Evolutionary conservation across 2,888 invertebrate species (phyloP), one percentile per base, ranked within the genome.

Genomic region (Isoperla grammatica): DNA sequence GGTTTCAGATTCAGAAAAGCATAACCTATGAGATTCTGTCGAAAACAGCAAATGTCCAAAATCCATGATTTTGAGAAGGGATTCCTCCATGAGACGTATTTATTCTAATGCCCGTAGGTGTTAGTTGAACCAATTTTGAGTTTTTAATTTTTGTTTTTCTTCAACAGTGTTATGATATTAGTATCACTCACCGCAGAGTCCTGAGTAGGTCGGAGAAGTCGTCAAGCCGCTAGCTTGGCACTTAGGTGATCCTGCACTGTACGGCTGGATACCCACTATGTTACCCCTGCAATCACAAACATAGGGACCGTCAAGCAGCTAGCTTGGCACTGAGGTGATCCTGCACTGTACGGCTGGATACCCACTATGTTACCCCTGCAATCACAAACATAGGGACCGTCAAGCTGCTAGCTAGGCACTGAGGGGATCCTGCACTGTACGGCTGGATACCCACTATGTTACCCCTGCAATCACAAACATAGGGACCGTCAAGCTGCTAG

Each of bases 371-470:
- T 91, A 64, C 90, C 90, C 64, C 85, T 85, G 70, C 42, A 72
- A 60, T 43, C 60, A 64, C 64, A 58, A 60, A 60, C 56, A 29
- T 29, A 19, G 90, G 90, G 60, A 85, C 81, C 39, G 79, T 77
- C 72, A 89, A 81, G 64, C 88, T 88, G 69, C 82, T 84, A 65
- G 76, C 79, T 65, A 78, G 79, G 76, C 90, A 90, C 50, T 85
- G 81, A 17, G 90, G 88, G 65, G 79, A 79, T 55, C 90, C 90
- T 68, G 82, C 84, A 72, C 84, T 81, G 73, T 91, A 91, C 11
- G 90, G 90, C 64, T 81, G 81, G 69, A 81, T 81, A 65, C 89
- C 89, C 64, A 87, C 79, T 56, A 90, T 84, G 70, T 90, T 91
- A 64, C 90, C 90, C 64, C 85, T 85, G 70, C 42, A 72, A 60